Percentiles rank a stretch among this genome's conserved stretches.
Conservation (phyloP, 2,888 invertebrate genomes). For the Leucophora obtusa region DNA sequence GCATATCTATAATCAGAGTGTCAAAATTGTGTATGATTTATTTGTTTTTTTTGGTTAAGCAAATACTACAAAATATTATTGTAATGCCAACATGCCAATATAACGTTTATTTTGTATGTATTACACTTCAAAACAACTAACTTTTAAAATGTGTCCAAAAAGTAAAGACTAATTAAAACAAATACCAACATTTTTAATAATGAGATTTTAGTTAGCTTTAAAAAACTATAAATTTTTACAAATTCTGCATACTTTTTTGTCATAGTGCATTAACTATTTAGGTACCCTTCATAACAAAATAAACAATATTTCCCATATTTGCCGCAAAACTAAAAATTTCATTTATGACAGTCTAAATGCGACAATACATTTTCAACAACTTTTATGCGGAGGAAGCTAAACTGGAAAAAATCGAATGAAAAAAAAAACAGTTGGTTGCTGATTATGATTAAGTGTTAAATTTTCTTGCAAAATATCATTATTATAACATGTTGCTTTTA, state of each 20-base stretch:
- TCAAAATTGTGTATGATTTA: slow-evolving; percentile 69
- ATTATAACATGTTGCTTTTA: slow-evolving; percentile 41
- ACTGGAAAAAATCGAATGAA: slow-evolving; percentile 48
- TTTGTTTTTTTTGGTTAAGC: slow-evolving; percentile 58
- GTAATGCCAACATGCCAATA: slow-evolving; percentile 42
- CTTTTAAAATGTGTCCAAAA: background rate
- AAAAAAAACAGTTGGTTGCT: slow-evolving; percentile 59
- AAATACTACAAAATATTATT: slow-evolving; percentile 45
- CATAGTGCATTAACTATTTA: no score
- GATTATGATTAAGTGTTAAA: slow-evolving; percentile 68
- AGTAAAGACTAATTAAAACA: no score
- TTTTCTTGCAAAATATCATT: slow-evolving; percentile 59
- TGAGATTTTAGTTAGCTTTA: no score
- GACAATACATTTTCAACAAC: slow-evolving; percentile 62
- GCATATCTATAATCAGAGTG: slow-evolving; percentile 66
- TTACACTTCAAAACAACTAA: slow-evolving; percentile 24
- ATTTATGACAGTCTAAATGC: slow-evolving; percentile 40
- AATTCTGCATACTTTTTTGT: no score
- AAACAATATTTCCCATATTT: background rate
- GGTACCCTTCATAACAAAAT: no score
- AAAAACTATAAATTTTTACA: no score
- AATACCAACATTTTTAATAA: no score
- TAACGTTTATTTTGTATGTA: slow-evolving; percentile 31
- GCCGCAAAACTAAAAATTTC: slow-evolving; percentile 6
- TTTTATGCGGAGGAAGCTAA: slow-evolving; percentile 66